Evolutionary conservation across 2,113 vertebrate genomes (phyloP), one percentile per base, ranked within the genome.

Genomic region (Todiramphus saurophagus): DNA sequence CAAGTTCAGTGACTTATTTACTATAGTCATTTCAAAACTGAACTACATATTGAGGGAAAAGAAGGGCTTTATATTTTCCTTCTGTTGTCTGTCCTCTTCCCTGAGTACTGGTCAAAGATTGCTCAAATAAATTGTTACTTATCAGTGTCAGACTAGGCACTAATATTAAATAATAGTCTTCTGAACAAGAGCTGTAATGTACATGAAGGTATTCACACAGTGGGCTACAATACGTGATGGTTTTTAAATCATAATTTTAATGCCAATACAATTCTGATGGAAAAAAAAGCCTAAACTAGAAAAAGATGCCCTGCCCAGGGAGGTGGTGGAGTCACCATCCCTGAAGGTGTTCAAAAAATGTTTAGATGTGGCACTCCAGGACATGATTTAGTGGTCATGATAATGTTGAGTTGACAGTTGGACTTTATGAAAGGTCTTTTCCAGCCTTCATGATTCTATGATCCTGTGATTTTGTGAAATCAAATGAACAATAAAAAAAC

Each of bases 161-260:
- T 35, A 33, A 35, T 31, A 58, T 43, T 43, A 83, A 78, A 78
- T 20, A 27, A 31, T 7, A 46, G 41, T 41, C 20, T 82, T 75
- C 41, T 0, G 0, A 78, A 58, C 7, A 63, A 44, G 9, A 85
- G 8, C 8, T 41, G 18, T 44, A 55, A 44, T 11, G 5, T 39
- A 56, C 9, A 51, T 19, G 27, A 24, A 68, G 25, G 11, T 37
- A 58, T 75, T 85, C 41, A 67, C 7, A 48, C 7, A 19, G 13
- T 4, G 3, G 1, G 11, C 16, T 81, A 53, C 3, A 77, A 15
- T 23, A 48, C 15, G 23, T 4, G 4, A 20, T 19, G 1, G 1
- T 58, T 89, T 89, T 33, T 24, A 80, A 80, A 69, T 11, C 20
- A 35, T 51, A 39, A 59, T 67, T 89, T 60, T 78, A 80, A 87